Evolutionary conservation across 2,797 vertebrate genomes (phyloP), one percentile per base, ranked within the genome.

Genomic region (Microchirus variegatus): DNA sequence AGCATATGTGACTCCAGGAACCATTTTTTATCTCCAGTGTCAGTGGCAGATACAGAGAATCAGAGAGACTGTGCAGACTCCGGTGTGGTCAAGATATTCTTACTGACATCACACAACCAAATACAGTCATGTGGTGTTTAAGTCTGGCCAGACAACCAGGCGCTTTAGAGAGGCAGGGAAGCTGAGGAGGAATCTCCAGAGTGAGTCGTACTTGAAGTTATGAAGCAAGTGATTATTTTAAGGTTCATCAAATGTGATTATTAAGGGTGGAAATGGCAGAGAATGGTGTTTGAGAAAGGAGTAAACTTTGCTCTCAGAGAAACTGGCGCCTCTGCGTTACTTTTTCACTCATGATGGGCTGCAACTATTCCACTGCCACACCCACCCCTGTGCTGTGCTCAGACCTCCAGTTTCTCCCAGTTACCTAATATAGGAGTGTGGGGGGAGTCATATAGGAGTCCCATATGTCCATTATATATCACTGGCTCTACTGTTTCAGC

Each of bases 91-190:
- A 80, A 74, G 54, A 62, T 82, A 84, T 84, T 83, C 80, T 79
- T 81, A 26, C 10, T 43, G 67, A 63, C 69, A 44, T 68, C 57
- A 65, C 81, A 86, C 59, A 77, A 83, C 82, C 82, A 86, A 80
- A 88, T 88, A 86, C 70, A 88, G 87, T 48, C 75, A 63, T 70
- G 66, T 53, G 64, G 66, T 56, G 69, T 3, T 58, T 49, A 67
- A 67, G 79, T 58, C 37, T 22, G 46, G 53, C 38, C 37, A 42
- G 46, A 8, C 22, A 45, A 57, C 31, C 10, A 3, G 52, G 62
- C 37, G 70, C 62, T 70, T 15, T 40, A 63, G 56, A 44, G n/a
- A 19, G 18, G 41, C 37, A 19, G 35, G 45, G 16, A 43, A 3
- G 26, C 9, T 37, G 48, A 35, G 53, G 44, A 50, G 18, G 52